Evolutionary conservation across 1,140 invertebrate species (phyloP), one percentile per base, ranked within the genome.

Genomic region (Hylyphantes graminicola): DNA sequence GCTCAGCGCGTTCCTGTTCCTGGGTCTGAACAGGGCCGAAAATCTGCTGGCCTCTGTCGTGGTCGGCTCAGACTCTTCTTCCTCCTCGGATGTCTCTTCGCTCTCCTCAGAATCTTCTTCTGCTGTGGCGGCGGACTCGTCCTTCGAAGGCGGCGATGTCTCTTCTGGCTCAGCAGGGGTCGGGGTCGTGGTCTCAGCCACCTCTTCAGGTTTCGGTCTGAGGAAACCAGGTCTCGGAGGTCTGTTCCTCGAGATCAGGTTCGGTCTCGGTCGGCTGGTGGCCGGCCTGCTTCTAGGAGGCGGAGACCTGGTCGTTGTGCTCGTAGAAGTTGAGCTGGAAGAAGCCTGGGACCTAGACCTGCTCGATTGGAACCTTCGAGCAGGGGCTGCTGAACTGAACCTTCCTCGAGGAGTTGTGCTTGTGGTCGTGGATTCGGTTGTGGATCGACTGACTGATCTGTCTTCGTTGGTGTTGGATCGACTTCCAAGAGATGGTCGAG

Each of bases 11-110:
- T 54, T 75, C 13, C 82, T 55, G 17, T 85, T 85, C 19, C 82
- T 76, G 12, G 73, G 82, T 53, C 74, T 15, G 53, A 85, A 85
- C 15, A 85, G 61, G 1, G 73, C 82, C 11, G 73, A 68, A 13
- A 85, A 85, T 35, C 82, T 51, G 61, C 55, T 85, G 50, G 21
- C 61, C 35, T 85, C 82, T 13, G 82, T 85, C 12, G 82, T 85
- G 11, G 82, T 85, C 8, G 82, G 73, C 15, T 76, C 82, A 53
- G 59, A 63, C 8, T 72, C 50, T 21, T 67, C 72, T 12, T 51
- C 74, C 51, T 85, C 82, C 10, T 7, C 15, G 10, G 53, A 21
- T 35, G 70, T 67, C n/a, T 55, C 59, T 9, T 67, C 74, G 2
- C 51, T 74, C 12, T 63, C 68, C 21, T 68, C 63, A 13, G 10